Evolutionary conservation across 2,888 invertebrate species (phyloP).

Genomic region (Tuta absoluta): DNA sequence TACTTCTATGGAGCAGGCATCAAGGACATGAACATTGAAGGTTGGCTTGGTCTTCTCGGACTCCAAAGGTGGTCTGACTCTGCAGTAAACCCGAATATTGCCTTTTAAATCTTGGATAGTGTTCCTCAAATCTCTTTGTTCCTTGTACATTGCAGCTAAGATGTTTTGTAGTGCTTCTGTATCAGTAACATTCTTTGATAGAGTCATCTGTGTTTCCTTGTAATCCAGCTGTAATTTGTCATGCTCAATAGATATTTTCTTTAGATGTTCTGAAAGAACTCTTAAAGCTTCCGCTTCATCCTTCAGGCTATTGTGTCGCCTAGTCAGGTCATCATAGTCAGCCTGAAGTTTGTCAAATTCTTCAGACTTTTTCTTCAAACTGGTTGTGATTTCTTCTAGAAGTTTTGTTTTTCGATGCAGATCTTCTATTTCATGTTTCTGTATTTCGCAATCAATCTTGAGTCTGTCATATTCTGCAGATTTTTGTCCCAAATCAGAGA

Average conservation of each 20-base stretch:
- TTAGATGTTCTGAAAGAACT: conserved; percentile 66
- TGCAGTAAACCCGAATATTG: conserved; percentile 90
- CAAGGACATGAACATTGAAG: conserved; percentile 80
- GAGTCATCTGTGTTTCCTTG: conserved; percentile 59
- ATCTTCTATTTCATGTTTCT: conserved; percentile 70
- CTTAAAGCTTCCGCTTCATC: conserved; percentile 71
- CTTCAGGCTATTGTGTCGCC: conserved; percentile 65
- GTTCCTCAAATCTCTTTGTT: conserved; percentile 85
- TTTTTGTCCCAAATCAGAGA: conserved; percentile 64
- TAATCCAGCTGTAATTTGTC: conserved; percentile 68
- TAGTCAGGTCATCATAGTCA: conserved; percentile 60
- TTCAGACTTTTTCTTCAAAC: conserved; percentile 63
- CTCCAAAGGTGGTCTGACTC: conserved; percentile 86
- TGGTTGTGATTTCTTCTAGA: conserved; percentile 67
- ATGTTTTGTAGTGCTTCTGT: conserved; percentile 70
- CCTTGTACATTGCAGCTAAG: conserved; percentile 76
- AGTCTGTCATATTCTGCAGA: conserved; percentile 60
- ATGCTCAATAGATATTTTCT: conserved; percentile 68
- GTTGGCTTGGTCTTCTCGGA: conserved; percentile 79
- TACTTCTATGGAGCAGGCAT: conserved; percentile 83
- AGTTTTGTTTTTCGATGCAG: conserved; percentile 65
- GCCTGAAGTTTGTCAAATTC: conserved; percentile 64
- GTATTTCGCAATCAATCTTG: conserved; percentile 68
- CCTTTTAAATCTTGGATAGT: conserved; percentile 88
- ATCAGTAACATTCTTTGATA: conserved; percentile 62